A percentile compares a stretch with the other conserved stretches of the same genome.
Conservation (phyloP, 2,113 vertebrate species). For the Notarius quadriscutis region DNA sequence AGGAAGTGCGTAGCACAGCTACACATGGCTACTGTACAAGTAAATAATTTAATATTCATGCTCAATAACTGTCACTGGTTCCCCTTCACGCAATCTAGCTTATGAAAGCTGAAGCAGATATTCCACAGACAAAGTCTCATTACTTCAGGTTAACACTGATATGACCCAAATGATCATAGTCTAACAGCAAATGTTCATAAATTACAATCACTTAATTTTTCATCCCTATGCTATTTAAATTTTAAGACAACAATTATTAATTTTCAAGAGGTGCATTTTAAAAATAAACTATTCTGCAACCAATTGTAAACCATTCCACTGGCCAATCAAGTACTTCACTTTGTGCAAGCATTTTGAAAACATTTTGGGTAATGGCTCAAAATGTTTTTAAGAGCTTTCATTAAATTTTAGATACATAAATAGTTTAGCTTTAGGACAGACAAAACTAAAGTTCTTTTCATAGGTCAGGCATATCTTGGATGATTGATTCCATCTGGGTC, state of each 20-base stretch:
- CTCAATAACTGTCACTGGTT: not conserved
- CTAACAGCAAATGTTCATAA: not conserved
- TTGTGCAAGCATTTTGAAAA: not conserved
- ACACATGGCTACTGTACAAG: not conserved
- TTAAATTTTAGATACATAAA: not conserved
- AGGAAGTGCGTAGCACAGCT: no score
- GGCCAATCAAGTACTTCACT: not conserved
- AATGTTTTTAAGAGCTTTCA: not conserved
- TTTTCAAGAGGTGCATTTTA: no score
- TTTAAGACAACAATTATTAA: no score
- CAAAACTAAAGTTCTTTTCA: not conserved
- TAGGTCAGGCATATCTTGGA: not conserved
- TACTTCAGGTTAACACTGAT: not conserved
- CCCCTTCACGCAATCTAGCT: not conserved
- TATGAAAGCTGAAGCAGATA: not conserved
- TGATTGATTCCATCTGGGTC: not conserved
- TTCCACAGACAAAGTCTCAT: not conserved
- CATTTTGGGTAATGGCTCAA: not conserved
- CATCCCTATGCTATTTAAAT: no score
- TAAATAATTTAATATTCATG: not conserved
- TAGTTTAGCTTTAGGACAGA: not conserved
- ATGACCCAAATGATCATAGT: not conserved
- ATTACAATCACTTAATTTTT: not conserved
- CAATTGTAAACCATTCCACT: not conserved
- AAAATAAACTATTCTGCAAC: no score